These are phyloP conservation scores for Trichomalopsis sarcophagae DNA, from an alignment of 1,140 invertebrate genomes.

Conservation along the genomic window DNA sequence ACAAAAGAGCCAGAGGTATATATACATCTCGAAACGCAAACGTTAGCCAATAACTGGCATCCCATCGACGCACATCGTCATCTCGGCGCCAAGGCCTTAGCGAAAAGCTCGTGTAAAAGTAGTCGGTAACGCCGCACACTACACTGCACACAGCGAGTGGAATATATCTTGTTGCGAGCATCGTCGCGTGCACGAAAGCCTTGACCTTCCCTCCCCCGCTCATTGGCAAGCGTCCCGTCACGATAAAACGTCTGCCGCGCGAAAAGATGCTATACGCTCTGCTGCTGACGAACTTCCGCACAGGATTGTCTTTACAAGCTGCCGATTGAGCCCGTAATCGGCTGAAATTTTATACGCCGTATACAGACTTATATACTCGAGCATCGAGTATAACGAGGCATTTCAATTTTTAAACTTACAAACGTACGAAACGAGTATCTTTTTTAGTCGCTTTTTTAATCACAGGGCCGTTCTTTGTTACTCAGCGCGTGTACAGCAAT, in stretches of 20 bases:
- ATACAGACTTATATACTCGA: too few species aligned
- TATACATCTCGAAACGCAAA: not conserved
- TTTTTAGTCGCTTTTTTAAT: not conserved
- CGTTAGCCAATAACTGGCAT: not conserved
- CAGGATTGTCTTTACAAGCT: not conserved
- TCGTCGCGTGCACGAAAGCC: constrained; percentile 1
- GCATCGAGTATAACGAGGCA: too few species aligned
- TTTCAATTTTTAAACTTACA: not conserved
- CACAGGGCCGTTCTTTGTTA: too few species aligned
- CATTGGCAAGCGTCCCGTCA: constrained; percentile 7
- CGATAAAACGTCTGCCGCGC: not conserved
- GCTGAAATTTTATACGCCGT: too few species aligned
- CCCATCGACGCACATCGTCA: not conserved
- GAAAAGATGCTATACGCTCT: not conserved
- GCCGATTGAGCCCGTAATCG: too few species aligned
- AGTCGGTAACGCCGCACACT: not conserved
- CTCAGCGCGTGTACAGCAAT: too few species aligned
- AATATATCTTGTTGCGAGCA: too few species aligned
- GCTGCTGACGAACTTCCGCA: too few species aligned
- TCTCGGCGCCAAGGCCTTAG: not conserved
- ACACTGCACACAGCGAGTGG: too few species aligned
- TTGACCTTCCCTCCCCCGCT: constrained; percentile 33
- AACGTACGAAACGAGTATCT: not conserved
- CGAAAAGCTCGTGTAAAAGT: constrained; percentile 6
- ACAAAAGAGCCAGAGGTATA: too few species aligned